A percentile compares a stretch with the other conserved stretches of the same genome.
These are phyloP conservation scores for Nephotettix cincticeps DNA, from an alignment of 1,140 invertebrate species.

Conservation along the genomic window DNA sequence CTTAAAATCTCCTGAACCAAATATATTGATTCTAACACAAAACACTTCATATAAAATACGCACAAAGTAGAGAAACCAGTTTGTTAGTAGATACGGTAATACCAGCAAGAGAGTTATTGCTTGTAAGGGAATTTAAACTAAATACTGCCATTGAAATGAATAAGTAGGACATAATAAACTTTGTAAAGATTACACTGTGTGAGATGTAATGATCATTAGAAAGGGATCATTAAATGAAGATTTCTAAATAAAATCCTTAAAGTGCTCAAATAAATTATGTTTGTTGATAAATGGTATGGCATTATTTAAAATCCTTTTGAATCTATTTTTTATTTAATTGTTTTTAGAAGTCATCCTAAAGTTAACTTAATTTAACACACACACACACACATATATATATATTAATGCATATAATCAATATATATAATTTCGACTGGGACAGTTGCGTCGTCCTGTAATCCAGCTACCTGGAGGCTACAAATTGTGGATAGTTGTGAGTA, in stretches of 20 bases:
- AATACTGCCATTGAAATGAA: constrained; percentile 20
- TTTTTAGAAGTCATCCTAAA: no score
- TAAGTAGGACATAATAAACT: not conserved
- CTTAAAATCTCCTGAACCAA: not conserved
- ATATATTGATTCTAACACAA: not conserved
- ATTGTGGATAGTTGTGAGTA: no score
- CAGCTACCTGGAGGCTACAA: no score
- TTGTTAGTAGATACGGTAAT: not conserved
- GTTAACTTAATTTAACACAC: no score
- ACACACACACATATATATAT: no score
- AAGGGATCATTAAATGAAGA: constrained; percentile 22
- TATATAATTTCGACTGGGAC: no score
- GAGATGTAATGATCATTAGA: constrained; percentile 13
- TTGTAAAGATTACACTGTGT: not conserved
- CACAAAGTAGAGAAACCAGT: not conserved
- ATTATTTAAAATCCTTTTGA: no score
- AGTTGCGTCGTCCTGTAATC: no score
- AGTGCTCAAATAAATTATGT: constrained; percentile 24
- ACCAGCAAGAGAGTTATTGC: not conserved
- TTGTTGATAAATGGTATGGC: constrained; percentile 2
- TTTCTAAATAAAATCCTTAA: constrained; percentile 26
- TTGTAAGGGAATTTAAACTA: constrained; percentile 15
- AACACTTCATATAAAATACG: not conserved
- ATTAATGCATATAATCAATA: no score
- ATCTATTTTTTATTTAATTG: no score